phyloP scores from a whole-genome alignment of 2,888 invertebrate genomes.

The Conchocele bisecta region DNA sequence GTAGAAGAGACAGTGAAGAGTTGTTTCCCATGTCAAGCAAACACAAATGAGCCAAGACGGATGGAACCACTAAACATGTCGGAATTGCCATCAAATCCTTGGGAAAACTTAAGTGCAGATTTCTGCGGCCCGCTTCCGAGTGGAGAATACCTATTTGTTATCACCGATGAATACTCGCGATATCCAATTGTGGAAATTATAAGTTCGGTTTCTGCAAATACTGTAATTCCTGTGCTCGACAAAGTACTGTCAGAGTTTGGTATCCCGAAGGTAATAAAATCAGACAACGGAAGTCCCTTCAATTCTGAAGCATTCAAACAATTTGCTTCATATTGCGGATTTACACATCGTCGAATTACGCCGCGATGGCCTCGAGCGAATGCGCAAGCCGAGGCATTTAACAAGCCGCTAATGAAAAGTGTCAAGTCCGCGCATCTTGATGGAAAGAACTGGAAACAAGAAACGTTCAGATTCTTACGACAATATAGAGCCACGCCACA shows the following conservation, averaged over 20 bases:
- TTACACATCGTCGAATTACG: conserved; percentile 11
- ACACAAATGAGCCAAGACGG: background rate
- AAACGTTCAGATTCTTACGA: conserved; percentile 3
- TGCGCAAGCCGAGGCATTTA: conserved; percentile 24
- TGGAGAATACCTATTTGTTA: conserved; percentile 27
- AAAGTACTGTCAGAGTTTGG: conserved; percentile 10
- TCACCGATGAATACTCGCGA: conserved; percentile 27
- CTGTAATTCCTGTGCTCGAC: conserved; percentile 15
- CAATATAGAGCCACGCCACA: conserved; percentile 13
- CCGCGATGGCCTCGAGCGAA: conserved; percentile 19
- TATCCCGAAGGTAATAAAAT: background rate
- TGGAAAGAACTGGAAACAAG: conserved; percentile 16
- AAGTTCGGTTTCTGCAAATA: background rate
- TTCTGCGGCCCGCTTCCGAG: conserved; percentile 41
- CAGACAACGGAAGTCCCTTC: conserved; percentile 9
- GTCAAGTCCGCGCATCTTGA: conserved; percentile 5
- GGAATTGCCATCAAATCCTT: conserved; percentile 38
- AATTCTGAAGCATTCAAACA: background rate
- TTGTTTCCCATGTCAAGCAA: conserved; percentile 36
- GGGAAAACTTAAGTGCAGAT: conserved; percentile 43
- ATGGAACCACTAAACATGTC: conserved; percentile 53
- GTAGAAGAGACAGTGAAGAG: conserved; percentile 39
- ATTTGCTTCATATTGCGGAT: conserved; percentile 12
- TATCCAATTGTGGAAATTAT: conserved; percentile 46
- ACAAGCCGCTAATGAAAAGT: conserved; percentile 27